phyloP scores from a whole-genome alignment of 2,113 vertebrate genomes.

The Syngnathus typhle region DNA sequence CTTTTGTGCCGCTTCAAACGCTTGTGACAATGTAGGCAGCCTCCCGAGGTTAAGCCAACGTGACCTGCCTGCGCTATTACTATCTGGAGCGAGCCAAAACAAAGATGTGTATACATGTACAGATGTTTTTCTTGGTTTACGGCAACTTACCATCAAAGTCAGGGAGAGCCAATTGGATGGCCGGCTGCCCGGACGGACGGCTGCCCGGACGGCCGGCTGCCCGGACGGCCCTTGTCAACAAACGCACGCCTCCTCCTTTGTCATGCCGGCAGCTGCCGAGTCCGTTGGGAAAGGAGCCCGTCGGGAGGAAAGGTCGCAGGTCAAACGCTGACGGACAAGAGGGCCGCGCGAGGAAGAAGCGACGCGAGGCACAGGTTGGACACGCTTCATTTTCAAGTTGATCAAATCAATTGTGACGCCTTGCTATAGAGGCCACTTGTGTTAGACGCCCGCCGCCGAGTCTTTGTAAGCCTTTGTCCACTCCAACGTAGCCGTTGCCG shows the following conservation, averaged over 20 bases:
- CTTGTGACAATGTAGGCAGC: conserved; percentile 38
- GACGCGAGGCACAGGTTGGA: conserved; percentile 75
- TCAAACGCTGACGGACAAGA: conserved; percentile 94
- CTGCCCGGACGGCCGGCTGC: no score
- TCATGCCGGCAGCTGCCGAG: conserved; percentile 69
- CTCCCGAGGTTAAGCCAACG: conserved; percentile 33
- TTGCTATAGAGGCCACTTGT: neutral
- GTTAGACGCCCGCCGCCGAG: no score
- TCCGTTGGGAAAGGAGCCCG: conserved; percentile 77
- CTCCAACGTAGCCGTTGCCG: conserved; percentile 66
- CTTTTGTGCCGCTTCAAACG: conserved; percentile 49
- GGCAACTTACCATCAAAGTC: no score
- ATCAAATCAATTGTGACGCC: neutral
- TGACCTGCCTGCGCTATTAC: neutral
- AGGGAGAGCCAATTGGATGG: no score
- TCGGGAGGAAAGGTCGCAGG: conserved; percentile 89
- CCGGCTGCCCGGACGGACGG: no score
- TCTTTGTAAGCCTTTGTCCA: no score
- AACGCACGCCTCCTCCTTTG: conserved; percentile 51
- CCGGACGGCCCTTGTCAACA: no score
- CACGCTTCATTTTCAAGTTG: neutral
- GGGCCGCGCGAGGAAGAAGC: conserved; percentile 89
- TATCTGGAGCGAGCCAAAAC: neutral
- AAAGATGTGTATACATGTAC: neutral
- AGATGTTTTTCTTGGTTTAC: no score